phyloP scores from a whole-genome alignment of 2,888 invertebrate species.

The Phrixothrix hirtus region DNA sequence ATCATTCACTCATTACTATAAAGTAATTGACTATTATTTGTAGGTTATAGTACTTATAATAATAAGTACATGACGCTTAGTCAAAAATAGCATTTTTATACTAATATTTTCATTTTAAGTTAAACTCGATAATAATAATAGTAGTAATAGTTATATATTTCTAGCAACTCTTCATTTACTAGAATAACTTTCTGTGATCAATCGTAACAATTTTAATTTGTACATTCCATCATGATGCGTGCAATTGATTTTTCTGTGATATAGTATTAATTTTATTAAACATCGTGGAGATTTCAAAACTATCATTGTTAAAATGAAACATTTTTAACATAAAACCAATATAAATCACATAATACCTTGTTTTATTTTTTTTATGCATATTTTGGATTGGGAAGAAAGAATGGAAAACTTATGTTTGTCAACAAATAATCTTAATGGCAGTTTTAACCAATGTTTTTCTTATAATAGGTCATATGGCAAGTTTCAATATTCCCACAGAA shows the following conservation, averaged over 20 bases:
- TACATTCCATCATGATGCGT: slow-evolving; percentile 20
- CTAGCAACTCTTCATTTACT: slow-evolving; percentile 1
- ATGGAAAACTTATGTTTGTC: too few species aligned
- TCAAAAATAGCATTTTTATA: not conserved
- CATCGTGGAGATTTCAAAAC: slow-evolving; percentile 5
- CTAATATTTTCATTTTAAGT: slow-evolving; percentile 1
- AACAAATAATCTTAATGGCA: too few species aligned
- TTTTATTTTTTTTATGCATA: too few species aligned
- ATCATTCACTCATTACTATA: slow-evolving; percentile 5
- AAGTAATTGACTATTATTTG: not conserved
- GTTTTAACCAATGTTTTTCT: too few species aligned
- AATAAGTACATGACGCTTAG: too few species aligned
- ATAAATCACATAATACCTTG: slow-evolving; percentile 15
- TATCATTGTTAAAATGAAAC: slow-evolving; percentile 8
- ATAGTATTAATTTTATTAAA: slow-evolving; percentile 19
- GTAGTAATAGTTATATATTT: slow-evolving; percentile 15
- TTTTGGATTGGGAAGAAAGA: too few species aligned
- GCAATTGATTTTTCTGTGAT: slow-evolving; percentile 26
- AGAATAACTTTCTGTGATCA: slow-evolving; percentile 7
- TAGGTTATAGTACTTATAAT: not conserved
- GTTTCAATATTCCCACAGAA: too few species aligned
- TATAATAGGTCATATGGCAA: too few species aligned
- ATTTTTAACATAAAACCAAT: slow-evolving; percentile 19
- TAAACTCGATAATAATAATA: slow-evolving; percentile 4
- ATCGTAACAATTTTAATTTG: slow-evolving; percentile 12